Evolutionary conservation across 2,888 invertebrate species (phyloP).

Genomic region (Sepiola atlantica): DNA sequence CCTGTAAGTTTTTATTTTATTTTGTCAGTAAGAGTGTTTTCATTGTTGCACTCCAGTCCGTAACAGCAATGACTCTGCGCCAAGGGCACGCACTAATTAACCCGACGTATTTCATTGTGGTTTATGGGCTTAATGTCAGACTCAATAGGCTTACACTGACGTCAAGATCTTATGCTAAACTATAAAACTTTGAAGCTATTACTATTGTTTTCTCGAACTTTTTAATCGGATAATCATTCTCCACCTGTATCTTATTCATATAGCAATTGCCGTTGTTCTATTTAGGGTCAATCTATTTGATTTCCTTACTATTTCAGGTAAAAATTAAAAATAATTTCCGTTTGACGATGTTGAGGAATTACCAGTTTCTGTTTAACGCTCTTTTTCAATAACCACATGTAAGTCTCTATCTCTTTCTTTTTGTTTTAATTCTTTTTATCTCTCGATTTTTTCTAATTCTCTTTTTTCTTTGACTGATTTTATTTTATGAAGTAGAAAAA

Average conservation of each 20-base stretch:
- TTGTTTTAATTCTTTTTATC: background rate
- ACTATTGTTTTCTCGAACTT: background rate
- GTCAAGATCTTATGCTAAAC: slow-evolving; percentile 11
- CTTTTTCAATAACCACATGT: too few species aligned
- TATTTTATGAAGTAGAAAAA: too few species aligned
- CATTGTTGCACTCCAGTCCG: background rate
- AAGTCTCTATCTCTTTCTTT: background rate
- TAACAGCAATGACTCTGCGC: background rate
- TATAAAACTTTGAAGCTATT: background rate
- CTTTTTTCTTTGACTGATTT: too few species aligned
- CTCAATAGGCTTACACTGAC: background rate
- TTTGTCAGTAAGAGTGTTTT: background rate
- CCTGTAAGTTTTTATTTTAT: background rate
- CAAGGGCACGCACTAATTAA: background rate
- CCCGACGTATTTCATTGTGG: background rate
- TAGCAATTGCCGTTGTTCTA: background rate
- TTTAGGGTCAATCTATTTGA: background rate
- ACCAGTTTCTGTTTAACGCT: too few species aligned
- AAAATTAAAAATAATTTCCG: too few species aligned
- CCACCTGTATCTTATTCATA: background rate
- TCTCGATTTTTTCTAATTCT: background rate
- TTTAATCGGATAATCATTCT: background rate
- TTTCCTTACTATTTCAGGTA: too few species aligned
- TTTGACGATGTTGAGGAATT: too few species aligned
- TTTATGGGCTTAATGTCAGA: background rate